Evolutionary conservation across 2,797 vertebrate genomes (phyloP).

Genomic region (Petrocephalus schoutedeni): DNA sequence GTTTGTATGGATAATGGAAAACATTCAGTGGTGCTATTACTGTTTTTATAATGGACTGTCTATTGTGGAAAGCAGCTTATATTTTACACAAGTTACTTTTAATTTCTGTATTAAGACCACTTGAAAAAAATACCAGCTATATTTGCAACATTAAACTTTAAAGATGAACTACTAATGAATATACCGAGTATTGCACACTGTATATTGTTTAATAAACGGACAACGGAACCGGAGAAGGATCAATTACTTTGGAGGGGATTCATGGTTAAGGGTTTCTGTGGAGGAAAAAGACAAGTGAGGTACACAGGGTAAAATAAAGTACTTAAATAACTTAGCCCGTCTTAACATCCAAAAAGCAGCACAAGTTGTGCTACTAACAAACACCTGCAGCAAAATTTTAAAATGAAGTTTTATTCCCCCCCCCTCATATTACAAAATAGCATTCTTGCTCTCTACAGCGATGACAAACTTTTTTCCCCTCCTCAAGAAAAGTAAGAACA

Average conservation of each 20-base stretch:
- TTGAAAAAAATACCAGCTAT: not conserved
- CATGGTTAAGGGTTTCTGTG: not conserved
- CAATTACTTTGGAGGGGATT: not conserved
- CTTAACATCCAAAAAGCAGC: not conserved
- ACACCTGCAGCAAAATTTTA: not conserved
- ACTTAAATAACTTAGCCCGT: not conserved
- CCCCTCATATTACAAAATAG: slow-evolving; percentile 40
- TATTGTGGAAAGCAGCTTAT: not conserved
- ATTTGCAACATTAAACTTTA: not conserved
- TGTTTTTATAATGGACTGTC: not conserved
- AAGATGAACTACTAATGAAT: not conserved
- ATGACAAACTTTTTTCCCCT: not conserved
- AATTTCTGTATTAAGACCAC: not conserved
- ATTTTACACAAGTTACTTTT: not conserved
- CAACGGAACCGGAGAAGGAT: not conserved
- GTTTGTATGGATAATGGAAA: not conserved
- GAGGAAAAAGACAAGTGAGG: not conserved
- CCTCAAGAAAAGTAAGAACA: not conserved
- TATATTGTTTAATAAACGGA: slow-evolving; percentile 36
- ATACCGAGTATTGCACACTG: slow-evolving; percentile 19
- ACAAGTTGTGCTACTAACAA: not conserved
- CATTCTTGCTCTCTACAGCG: not conserved
- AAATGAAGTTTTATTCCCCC: slow-evolving; percentile 48
- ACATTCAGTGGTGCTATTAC: not conserved
- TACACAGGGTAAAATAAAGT: not conserved